phyloP scores from a whole-genome alignment of 2,113 vertebrate species.

The Amblyornis subalaris region DNA sequence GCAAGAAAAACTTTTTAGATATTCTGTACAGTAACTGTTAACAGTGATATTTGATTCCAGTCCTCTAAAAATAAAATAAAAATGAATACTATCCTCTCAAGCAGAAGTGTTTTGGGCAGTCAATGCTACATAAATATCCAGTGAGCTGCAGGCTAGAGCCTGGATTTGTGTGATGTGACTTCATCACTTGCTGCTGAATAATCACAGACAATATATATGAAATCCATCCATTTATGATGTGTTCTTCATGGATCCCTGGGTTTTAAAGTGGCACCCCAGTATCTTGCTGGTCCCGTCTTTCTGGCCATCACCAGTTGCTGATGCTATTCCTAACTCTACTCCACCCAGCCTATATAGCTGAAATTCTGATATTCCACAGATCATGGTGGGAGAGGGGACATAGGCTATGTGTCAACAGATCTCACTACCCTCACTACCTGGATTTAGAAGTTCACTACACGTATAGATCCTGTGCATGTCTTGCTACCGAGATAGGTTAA shows the following conservation, averaged over 20 bases:
- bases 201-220: background rate
- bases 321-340: background rate
- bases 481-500: background rate
- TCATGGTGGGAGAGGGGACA: background rate
- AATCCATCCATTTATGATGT: background rate
- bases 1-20: background rate
- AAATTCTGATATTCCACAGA: background rate
- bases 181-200: background rate
- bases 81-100: background rate
- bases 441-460: background rate
- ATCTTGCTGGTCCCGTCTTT: background rate
- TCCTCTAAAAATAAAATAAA: conserved; percentile 44
- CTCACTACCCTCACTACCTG: background rate
- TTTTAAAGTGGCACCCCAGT: background rate
- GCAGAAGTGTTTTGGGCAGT: background rate
- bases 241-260: background rate
- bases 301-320: background rate
- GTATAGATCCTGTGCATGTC: background rate
- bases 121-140: background rate
- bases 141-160: background rate
- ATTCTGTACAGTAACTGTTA: conserved; percentile 6
- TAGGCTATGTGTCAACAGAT: accelerated
- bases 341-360: background rate
- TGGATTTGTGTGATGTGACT: background rate
- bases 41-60: background rate